Base-by-base conservation (phyloP, 2,113 vertebrate species). In the Struthio camelus region DNA sequence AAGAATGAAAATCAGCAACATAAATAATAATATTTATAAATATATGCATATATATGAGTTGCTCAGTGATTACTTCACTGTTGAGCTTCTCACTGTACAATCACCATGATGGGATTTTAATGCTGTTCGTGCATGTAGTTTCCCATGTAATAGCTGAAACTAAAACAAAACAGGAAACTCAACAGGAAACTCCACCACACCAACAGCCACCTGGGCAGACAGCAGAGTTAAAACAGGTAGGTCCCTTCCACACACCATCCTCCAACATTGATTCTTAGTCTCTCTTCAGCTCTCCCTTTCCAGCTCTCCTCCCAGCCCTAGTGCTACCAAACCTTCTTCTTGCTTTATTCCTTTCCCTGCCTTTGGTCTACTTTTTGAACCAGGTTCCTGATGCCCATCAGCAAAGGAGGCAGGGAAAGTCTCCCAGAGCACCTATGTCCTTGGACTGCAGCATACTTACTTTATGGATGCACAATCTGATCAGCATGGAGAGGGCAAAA, bases 401-500 rank as follows among this genome's bases (percentile, higher is more conserved):
- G 40, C 14, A 71, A 67, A 61, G 42, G 1, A 17, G 27, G 8
- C 10, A 73, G n/a, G 6, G 56, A 44, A 30, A 30, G 27, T 22
- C 11, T 20, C 40, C 36, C 38, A 19, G 16, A 19, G 30, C 4
- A 27, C 32, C 30, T 23, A 3, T 25, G 58, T 34, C 22, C 36
- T 36, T 28, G 25, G 9, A 18, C 36, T 25, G 11, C 65, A 36
- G 36, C 65, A 48, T 13, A 2, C 20, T 51, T n/a, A 78, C 4
- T 69, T 50, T 20, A 27, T 25, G 5, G 3, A 48, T 48, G 46
- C 46, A 48, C 19, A 3, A 5, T 13, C 25, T 58, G 64, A 53
- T 12, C 4, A 1, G 12, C 46, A 8, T 2, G 6, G 14, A 44
- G 40, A n/a, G 46, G 40, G 6, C 6, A 48, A 6, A 44, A 18